Evolutionary conservation across 2,797 vertebrate species (phyloP).

Genomic region (Meriones psammophilus): DNA sequence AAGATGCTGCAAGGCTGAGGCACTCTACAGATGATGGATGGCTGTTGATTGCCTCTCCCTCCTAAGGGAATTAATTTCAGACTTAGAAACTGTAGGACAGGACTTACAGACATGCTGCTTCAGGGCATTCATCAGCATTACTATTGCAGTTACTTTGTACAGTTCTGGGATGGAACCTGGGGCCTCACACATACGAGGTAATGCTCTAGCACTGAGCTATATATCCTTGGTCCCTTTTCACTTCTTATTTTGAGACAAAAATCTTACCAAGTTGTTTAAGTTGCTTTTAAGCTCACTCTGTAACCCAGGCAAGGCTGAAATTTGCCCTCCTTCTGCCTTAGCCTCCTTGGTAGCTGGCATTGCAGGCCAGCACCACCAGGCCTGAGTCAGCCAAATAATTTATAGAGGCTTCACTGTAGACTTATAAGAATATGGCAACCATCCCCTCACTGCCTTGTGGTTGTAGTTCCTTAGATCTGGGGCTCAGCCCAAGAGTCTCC

Average conservation of each 20-base stretch:
- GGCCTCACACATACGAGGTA: no score
- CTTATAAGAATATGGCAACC: neutral
- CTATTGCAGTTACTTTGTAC: neutral
- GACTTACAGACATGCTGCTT: neutral
- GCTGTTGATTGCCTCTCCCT: no score
- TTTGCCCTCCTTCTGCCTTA: neutral
- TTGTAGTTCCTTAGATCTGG: neutral
- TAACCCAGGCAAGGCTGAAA: neutral
- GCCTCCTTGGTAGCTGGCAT: neutral
- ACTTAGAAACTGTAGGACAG: neutral
- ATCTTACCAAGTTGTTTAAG: neutral
- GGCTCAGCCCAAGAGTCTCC: neutral
- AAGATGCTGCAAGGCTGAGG: neutral
- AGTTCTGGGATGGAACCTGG: neutral
- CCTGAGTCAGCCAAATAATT: neutral
- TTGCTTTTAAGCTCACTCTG: neutral
- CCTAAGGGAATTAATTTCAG: neutral
- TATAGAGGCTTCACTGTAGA: neutral
- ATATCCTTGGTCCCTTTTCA: no score
- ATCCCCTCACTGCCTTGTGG: rapidly evolving
- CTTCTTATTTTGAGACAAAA: neutral
- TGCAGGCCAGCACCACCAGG: neutral
- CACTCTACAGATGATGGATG: no score
- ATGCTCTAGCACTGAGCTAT: neutral
- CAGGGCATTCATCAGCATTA: neutral